Base-by-base conservation (phyloP, 2,888 invertebrate genomes). In the Lacanobia wlatinum region DNA sequence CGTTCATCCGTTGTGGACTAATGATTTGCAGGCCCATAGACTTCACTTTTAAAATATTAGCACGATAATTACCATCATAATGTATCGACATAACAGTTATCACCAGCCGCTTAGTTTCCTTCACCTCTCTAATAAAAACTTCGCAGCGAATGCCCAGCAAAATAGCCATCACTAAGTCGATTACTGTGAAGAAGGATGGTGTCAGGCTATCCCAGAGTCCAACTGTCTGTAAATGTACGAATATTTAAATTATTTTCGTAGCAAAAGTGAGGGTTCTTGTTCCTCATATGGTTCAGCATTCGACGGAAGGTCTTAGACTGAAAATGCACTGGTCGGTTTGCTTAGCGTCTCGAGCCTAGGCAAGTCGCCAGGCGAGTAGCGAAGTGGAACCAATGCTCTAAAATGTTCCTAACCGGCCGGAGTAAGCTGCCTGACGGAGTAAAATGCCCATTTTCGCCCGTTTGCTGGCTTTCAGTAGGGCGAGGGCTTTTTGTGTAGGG, bases 101-200 rank as follows among this genome's bases (percentile, higher is more conserved):
- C 12, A 90, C 88, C 40, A 93, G 76, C 34, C 88, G 87, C 81
- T 94, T 94, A 0, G 90, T 92, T 78, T 88, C 87, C 67, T 88
- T 92, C 1, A 94, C 87, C 83, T 92, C 90, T 70, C 87, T 84
- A 16, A 88, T 89, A 68, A 94, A 91, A 4, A 84, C 3, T 81
- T 93, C 92, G 60, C 89, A 89, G 7, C 92, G 87, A 2, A 90
- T 10, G 38, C 91, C 90, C 14, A 94, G 80, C 5, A 89, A 72
- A 4, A 90, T 40, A 0, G 88, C 85, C 48, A 88, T 84, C 3
- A 84, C 46, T 8, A 88, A 78, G 66, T 91, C 89, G 23, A 89
- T 67, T 0, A 84, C 5, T 9, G 84, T 84, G 62, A 87, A 78
- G 21, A 87, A 60, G 6, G 87, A 79, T 21, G 90, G 75, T 4